These are phyloP conservation scores for Antheraea pernyi DNA, from an alignment of 1,140 invertebrate species.

Conservation along the genomic window DNA sequence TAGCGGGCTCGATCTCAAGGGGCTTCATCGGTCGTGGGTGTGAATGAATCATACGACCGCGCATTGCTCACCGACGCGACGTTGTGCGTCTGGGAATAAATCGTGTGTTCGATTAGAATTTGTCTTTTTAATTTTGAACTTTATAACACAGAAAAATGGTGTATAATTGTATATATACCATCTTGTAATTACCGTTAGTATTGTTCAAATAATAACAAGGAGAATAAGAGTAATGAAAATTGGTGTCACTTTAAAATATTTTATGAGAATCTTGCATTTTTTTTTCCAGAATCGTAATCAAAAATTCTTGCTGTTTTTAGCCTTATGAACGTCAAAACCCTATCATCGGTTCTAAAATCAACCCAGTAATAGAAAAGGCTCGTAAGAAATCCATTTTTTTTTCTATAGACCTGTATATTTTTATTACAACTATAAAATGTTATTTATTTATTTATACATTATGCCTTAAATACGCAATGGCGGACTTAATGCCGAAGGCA, in stretches of 20 bases:
- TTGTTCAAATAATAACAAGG: background rate
- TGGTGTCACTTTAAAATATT: background rate
- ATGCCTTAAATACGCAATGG: too few species aligned
- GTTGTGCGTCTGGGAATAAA: background rate
- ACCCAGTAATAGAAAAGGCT: too few species aligned
- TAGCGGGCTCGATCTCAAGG: slow-evolving; percentile 14
- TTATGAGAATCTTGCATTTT: background rate
- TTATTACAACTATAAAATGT: too few species aligned
- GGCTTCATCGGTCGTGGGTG: slow-evolving; percentile 25
- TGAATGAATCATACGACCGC: slow-evolving; percentile 24
- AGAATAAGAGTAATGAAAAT: background rate
- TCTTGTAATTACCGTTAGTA: background rate
- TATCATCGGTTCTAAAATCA: too few species aligned
- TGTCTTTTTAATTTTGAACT: background rate
- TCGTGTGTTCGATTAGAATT: background rate
- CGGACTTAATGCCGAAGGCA: too few species aligned
- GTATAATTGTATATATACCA: background rate
- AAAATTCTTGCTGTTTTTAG: too few species aligned
- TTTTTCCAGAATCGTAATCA: background rate
- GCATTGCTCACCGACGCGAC: slow-evolving; percentile 1
- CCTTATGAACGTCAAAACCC: too few species aligned
- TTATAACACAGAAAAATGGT: background rate
- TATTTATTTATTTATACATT: too few species aligned
- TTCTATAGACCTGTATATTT: too few species aligned
- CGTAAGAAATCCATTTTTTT: too few species aligned